phyloP scores from a whole-genome alignment of 2,113 vertebrate species.

The Sinocyclocheilus anophthalmus region DNA sequence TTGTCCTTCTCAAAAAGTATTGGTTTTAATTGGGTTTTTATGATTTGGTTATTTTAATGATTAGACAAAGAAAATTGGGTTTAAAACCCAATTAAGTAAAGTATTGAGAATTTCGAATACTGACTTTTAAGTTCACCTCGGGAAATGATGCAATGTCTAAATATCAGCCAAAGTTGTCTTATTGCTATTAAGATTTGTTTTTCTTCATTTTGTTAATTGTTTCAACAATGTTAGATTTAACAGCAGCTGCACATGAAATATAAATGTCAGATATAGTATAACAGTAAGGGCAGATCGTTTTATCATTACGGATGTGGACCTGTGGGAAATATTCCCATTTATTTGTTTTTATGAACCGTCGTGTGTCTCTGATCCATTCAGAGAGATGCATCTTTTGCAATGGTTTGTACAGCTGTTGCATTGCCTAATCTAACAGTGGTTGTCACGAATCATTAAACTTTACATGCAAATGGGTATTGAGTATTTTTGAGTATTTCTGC shows the following conservation, averaged over 20 bases:
- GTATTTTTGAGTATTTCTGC: neutral
- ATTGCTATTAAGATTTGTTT: neutral
- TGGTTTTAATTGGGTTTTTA: neutral
- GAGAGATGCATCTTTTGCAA: conserved; percentile 37
- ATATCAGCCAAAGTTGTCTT: conserved; percentile 6
- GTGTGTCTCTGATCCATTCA: conserved; percentile 7
- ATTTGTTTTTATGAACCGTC: neutral
- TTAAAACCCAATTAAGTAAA: neutral
- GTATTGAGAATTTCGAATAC: neutral
- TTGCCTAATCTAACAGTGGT: conserved; percentile 62
- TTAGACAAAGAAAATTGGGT: neutral
- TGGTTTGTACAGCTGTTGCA: conserved; percentile 46
- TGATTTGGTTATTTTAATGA: neutral
- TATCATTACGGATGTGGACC: neutral
- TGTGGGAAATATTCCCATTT: neutral
- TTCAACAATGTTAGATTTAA: neutral
- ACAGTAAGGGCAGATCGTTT: neutral
- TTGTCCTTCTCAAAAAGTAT: neutral
- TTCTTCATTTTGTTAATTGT: neutral
- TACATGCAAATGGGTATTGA: conserved; percentile 17
- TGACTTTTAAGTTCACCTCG: neutral
- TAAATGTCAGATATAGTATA: neutral
- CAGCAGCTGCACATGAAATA: neutral
- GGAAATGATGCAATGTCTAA: conserved; percentile 20
- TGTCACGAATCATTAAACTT: conserved; percentile 49